Conservation (phyloP, 1,140 invertebrate species). For the Branchinecta lindahli region DNA sequence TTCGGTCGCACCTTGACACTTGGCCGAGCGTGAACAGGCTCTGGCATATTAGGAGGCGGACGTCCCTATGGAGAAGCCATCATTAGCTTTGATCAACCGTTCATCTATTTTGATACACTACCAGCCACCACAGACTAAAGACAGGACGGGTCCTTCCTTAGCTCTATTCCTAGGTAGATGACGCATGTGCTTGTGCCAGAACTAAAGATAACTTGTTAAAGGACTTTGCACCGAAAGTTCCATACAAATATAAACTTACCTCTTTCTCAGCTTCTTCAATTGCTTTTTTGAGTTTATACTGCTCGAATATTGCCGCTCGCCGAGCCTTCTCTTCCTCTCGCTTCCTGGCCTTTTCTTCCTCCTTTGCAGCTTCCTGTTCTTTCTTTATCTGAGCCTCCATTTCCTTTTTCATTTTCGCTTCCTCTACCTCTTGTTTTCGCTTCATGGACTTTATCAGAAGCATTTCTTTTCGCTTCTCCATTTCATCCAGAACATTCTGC, state of each 20-base stretch:
- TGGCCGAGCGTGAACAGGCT: conserved; percentile 27
- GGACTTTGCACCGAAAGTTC: too few relatives aligned
- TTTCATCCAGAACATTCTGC: conserved; percentile 65
- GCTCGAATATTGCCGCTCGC: conserved; percentile 72
- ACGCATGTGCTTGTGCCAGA: too few relatives aligned
- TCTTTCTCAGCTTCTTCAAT: conserved; percentile 79
- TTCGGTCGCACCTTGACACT: conserved; percentile 25
- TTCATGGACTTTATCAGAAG: conserved; percentile 72
- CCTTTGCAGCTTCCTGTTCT: conserved; percentile 62
- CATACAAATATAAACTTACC: conserved; percentile 33
- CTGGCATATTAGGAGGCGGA: conserved; percentile 24
- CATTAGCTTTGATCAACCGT: not conserved
- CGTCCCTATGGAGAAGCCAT: conserved; percentile 24
- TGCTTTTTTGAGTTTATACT: conserved; percentile 87
- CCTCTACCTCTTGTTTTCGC: conserved; percentile 72
- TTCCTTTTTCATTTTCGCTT: conserved; percentile 64
- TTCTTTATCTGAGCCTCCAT: conserved; percentile 58
- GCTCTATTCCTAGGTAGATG: too few relatives aligned
- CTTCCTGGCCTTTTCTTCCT: conserved; percentile 65
- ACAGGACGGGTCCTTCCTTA: too few relatives aligned
- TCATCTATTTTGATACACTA: not conserved
- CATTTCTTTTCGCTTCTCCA: conserved; percentile 74
- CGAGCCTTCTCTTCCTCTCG: conserved; percentile 78
- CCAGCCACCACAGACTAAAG: too few relatives aligned
- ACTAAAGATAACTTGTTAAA: too few relatives aligned